Evolutionary conservation across 2,888 invertebrate genomes (phyloP).

Genomic region (Melieria crassipennis): DNA sequence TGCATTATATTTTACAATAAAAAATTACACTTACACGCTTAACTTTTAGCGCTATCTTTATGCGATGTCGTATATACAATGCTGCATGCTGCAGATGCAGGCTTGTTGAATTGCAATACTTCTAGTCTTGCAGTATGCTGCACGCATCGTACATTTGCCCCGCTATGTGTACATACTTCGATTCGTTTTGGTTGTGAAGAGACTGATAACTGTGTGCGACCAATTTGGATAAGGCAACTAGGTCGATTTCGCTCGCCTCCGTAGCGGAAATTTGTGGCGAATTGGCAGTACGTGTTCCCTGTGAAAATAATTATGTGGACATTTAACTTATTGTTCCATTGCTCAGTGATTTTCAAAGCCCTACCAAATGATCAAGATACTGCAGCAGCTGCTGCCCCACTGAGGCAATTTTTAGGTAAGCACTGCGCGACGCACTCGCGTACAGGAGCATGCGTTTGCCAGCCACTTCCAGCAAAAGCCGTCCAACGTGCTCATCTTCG

Average conservation of each 20-base stretch:
- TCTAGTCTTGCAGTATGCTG: constrained; percentile 52
- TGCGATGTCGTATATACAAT: neutral
- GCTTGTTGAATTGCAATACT: no score
- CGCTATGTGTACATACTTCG: constrained; percentile 64
- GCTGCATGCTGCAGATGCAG: neutral
- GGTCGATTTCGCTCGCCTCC: constrained; percentile 57
- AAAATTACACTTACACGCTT: no score
- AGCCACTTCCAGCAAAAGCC: constrained; percentile 80
- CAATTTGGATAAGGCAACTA: constrained; percentile 61
- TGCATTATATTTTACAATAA: no score
- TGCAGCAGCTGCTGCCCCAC: constrained; percentile 80
- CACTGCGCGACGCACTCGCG: constrained; percentile 70
- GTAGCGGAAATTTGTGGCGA: constrained; percentile 55
- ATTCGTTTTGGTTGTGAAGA: constrained; percentile 61
- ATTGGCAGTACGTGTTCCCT: no score
- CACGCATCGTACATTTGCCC: constrained; percentile 68
- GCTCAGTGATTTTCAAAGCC: constrained; percentile 41
- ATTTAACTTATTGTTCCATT: neutral
- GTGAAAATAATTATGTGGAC: neutral
- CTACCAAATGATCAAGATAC: constrained; percentile 78
- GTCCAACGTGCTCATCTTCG: constrained; percentile 76
- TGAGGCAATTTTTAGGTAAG: constrained; percentile 76
- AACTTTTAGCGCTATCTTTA: neutral
- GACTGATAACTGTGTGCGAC: constrained; percentile 64
- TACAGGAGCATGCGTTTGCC: constrained; percentile 80